Evolutionary conservation across 2,113 vertebrate species (phyloP), one percentile per base, ranked within the genome.

Genomic region (Pedetes capensis): DNA sequence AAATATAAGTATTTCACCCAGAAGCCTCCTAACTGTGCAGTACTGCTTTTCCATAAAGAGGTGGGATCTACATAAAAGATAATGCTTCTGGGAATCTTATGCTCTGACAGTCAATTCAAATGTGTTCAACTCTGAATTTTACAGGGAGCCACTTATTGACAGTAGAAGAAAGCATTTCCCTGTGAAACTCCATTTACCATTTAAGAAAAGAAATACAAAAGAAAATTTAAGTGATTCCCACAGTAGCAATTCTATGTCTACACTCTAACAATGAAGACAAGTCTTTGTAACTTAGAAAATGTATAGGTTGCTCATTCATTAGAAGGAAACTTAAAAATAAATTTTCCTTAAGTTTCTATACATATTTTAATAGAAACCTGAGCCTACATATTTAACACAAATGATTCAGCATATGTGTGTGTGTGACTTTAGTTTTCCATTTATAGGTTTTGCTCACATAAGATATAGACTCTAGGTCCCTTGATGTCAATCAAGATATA

Each of bases 111-210:
- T 80, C 59, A 90, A 84, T 96, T 44, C 64, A 84, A 90, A 88
- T 53, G 47, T 51, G 64, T 96, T 87, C 71, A 39, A 51, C 51
- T 91, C 29, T 39, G 68, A 71, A 79, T 93, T 83, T 87, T 93
- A 84, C 85, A 75, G 5, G 44, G 44, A 87, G 14, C 34, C 71
- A 44, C 10, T 32, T 84, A 57, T 64, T 80, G 55, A 83, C 64
- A 84, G 44, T 10, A 84, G 83, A 84, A 75, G 16, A 87, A 87
- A 69, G 2, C 0, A 29, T 89, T 78, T 82, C 23, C 25, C 66
- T 82, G 29, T 23, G 61, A 95, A 85, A 39, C 23, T 87, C 49
- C 51, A 79, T 37, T 89, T 93, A 96, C 22, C 2, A 27, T 61
- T 80, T 63, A 51, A 49, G 39, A 78, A 91, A 89, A 39, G 27